Percentiles rank a stretch among this genome's conserved stretches.
phyloP scores from a whole-genome alignment of 2,113 vertebrate genomes.

The Etia nguti region DNA sequence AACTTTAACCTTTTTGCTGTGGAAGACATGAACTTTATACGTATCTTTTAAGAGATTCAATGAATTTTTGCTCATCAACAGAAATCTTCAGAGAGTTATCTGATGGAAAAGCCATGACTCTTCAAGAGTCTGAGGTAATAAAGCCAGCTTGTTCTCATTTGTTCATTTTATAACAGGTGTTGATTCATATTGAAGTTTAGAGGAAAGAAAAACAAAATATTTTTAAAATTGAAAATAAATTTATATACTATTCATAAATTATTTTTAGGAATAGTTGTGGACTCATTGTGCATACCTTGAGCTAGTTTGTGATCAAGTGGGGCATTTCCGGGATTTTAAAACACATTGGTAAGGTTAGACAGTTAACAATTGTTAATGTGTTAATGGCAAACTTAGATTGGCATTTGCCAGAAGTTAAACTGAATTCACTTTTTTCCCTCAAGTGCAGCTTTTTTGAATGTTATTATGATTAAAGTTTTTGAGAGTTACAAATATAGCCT shows the following conservation, averaged over 20 bases:
- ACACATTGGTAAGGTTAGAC: neutral
- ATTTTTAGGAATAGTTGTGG: neutral
- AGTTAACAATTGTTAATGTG: neutral
- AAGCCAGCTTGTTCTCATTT: neutral
- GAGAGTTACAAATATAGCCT: neutral
- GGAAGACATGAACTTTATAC: neutral
- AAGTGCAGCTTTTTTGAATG: neutral
- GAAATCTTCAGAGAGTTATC: slow-evolving; percentile 60
- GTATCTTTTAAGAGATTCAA: neutral
- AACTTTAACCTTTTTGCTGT: neutral
- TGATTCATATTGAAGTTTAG: neutral
- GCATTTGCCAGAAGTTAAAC: neutral
- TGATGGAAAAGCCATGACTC: slow-evolving; percentile 38
- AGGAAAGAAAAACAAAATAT: neutral
- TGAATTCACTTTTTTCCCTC: neutral
- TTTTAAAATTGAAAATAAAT: neutral
- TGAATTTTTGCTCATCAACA: neutral
- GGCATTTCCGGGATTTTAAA: neutral
- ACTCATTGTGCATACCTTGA: accelerated
- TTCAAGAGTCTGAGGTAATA: slow-evolving; percentile 52
- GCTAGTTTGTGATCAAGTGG: accelerated
- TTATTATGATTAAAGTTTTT: neutral
- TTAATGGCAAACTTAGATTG: neutral
- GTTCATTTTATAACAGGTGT: neutral
- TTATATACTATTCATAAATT: neutral